Evolutionary conservation across 2,113 vertebrate species (phyloP), one percentile per base, ranked within the genome.

Genomic region (Etia nguti): DNA sequence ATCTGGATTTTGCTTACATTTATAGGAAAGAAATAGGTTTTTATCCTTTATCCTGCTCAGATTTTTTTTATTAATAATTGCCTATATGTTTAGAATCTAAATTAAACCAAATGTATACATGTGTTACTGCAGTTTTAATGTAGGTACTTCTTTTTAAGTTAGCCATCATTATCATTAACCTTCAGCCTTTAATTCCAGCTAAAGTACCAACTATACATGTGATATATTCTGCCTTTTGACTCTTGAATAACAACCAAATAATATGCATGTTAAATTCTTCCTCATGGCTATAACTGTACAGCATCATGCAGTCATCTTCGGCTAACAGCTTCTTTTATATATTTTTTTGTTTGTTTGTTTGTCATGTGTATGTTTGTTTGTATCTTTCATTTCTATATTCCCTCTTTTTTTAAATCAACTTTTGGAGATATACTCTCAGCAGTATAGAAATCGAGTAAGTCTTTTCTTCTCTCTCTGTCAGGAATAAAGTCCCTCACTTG

Each of bases 361-460:
- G 95, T 96, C 94, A 90, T 90, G 86, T 95, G 83, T 95, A 34
- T 93, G 93, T 95, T 87, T 92, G 90, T 96, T 85, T 86, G 88
- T 94, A 82, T 92, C 86, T 95, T 93, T 95, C 79, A 90, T 95
- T 95, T 92, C 86, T 90, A 73, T 94, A 68, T 91, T 86, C 90
- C 87, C 77, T 90, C 85, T 90, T 87, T 91, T 90, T 84, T 92
- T 91, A 48, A 82, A 93, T 93, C 91, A 77, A 92, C 94, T 95
- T 95, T 94, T 96, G 95, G 94, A 97, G 95, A 92, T 96, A 93
- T 96, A 96, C 95, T 95, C 95, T 95, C 95, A 96, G 95, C 96
- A 88, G 89, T 96, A 95, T 96, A 96, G 94, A 95, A 95, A 94
- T 95, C 70, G 92, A 95, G 96, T 97, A 97, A 97, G 96, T 97